Percentiles rank a stretch among this genome's conserved stretches.
Evolutionary conservation across 2,113 vertebrate species (phyloP).

Genomic region (Carassius gibelio): DNA sequence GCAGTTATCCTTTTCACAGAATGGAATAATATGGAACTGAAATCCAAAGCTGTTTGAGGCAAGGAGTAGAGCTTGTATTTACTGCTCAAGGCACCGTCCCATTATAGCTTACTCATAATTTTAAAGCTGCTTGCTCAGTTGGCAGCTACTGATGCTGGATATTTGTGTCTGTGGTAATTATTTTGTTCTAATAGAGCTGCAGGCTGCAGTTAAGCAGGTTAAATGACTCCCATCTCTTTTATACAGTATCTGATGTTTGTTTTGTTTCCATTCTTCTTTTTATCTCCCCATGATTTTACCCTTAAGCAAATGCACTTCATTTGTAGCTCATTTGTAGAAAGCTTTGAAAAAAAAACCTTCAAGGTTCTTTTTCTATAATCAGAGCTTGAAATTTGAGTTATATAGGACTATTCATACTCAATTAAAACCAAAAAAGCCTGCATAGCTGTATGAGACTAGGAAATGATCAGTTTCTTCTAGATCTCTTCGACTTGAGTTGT

Average conservation of each 20-base stretch:
- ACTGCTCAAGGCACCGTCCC: slow-evolving; percentile 44
- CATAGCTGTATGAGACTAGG: neutral
- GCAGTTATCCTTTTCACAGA: slow-evolving; percentile 40
- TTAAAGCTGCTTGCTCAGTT: slow-evolving; percentile 39
- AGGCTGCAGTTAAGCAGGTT: slow-evolving; percentile 45
- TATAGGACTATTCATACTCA: neutral
- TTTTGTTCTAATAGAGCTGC: slow-evolving; percentile 44
- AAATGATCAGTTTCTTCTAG: slow-evolving; percentile 31
- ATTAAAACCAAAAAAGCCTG: neutral
- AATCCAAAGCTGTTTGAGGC: slow-evolving; percentile 40
- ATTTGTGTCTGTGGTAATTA: slow-evolving; percentile 47
- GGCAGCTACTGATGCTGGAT: slow-evolving; percentile 38
- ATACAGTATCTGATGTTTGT: slow-evolving; percentile 8
- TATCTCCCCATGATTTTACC: neutral
- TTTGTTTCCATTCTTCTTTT: neutral
- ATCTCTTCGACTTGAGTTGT: slow-evolving; percentile 52
- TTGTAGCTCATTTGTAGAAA: too few species aligned
- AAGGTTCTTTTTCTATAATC: neutral
- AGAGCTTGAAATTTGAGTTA: neutral
- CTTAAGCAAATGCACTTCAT: neutral
- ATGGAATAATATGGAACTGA: slow-evolving; percentile 46
- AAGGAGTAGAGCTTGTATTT: slow-evolving; percentile 20
- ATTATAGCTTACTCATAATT: slow-evolving; percentile 49
- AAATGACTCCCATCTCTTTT: slow-evolving; percentile 26
- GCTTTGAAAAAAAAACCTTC: neutral